Percentiles rank a stretch among this genome's conserved stretches.
Conservation (phyloP, 2,797 vertebrate genomes). For the Steatocranus sp. region DNA sequence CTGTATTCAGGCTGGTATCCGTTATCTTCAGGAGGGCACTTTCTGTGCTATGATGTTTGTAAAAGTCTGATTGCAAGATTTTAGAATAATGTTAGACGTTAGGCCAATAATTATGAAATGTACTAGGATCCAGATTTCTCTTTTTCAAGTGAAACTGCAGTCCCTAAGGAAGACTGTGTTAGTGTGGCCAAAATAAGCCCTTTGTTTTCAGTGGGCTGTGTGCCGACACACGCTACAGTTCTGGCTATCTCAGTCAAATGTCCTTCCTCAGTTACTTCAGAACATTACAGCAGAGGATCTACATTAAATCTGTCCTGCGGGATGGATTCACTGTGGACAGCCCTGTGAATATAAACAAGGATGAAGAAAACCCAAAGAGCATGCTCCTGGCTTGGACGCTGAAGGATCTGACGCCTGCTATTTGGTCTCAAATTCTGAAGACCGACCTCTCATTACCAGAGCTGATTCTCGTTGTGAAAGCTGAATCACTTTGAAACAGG, state of each 20-base stretch:
- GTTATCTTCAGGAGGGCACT: neutral
- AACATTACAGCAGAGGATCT: neutral
- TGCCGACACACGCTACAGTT: neutral
- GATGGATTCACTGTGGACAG: neutral
- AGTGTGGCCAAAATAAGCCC: neutral
- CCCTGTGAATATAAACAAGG: neutral
- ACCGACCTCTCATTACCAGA: neutral
- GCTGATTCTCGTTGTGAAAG: neutral
- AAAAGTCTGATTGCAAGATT: neutral
- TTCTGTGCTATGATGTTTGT: neutral
- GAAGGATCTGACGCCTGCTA: neutral
- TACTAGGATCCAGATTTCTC: fast-evolving
- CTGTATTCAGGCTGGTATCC: neutral
- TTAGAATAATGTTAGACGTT: neutral
- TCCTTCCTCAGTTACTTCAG: neutral
- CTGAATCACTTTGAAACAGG: neutral
- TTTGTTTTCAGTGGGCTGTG: neutral
- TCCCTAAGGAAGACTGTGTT: neutral
- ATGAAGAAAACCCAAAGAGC: fast-evolving
- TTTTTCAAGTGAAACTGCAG: neutral
- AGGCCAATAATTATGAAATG: neutral
- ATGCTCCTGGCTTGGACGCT: neutral
- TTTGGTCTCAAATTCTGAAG: neutral
- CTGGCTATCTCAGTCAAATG: neutral
- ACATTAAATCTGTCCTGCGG: neutral